phyloP scores from a whole-genome alignment of 2,113 vertebrate species.

The Naja naja region DNA sequence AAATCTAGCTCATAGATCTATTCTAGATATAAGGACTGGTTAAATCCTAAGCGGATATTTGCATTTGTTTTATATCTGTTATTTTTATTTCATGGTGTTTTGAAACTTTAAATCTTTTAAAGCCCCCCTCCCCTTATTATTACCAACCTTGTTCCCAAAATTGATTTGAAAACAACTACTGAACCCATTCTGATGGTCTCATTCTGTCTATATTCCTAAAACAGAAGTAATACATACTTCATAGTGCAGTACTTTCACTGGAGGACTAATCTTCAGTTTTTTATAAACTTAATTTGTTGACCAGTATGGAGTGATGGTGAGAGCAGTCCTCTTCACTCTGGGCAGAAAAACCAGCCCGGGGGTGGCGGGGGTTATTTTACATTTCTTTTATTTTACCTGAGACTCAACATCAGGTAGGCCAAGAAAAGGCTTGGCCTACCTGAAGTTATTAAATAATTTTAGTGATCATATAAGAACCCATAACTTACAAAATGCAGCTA shows the following conservation, averaged over 20 bases:
- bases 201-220: no score
- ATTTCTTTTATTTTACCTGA: neutral
- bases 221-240: no score
- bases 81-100: neutral
- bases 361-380: neutral
- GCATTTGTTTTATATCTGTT: neutral
- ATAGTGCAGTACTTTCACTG: no score
- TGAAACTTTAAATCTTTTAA: neutral
- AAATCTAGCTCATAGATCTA: neutral
- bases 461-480: neutral
- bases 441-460: neutral
- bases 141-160: neutral
- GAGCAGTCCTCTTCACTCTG: neutral
- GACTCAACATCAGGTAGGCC: neutral
- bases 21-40: neutral
- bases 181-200: no score
- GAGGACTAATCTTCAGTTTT: no score
- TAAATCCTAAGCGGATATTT: neutral
- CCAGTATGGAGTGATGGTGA: no score
- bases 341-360: neutral
- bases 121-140: neutral
- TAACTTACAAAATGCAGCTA: neutral
- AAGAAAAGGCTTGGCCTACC: neutral
- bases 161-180: no score
- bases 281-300: no score